Percentiles rank a stretch among this genome's conserved stretches.
These are phyloP conservation scores for Eucidaris tribuloides DNA, from an alignment of 35 echinoderm and acorn worm genomes.

Conservation along the genomic window DNA sequence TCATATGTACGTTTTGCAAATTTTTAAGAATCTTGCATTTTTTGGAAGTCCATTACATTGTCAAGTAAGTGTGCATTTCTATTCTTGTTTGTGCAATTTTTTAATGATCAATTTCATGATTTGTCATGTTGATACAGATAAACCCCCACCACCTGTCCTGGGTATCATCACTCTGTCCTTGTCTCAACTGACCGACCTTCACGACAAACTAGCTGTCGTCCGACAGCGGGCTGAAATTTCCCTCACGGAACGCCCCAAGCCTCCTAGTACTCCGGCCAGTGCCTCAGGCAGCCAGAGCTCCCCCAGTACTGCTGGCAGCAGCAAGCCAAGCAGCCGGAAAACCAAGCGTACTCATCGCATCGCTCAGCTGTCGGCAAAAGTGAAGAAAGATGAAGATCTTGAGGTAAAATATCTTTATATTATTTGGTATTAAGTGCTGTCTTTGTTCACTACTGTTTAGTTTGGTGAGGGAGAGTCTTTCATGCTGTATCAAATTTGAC, in stretches of 20 bases:
- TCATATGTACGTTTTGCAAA: too few relatives aligned
- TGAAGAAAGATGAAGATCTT: conserved; percentile 90
- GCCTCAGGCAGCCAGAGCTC: background rate
- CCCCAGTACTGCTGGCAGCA: conserved; percentile 8
- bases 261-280: conserved; percentile 35
- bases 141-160: background rate
- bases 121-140: conserved; percentile 5
- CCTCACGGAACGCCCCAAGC: conserved; percentile 58
- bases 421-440: too few relatives aligned
- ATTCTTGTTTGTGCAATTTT: too few relatives aligned
- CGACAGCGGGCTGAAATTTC: conserved; percentile 90
- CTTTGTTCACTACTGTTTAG: too few relatives aligned
- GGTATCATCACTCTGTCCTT: conserved; percentile 47
- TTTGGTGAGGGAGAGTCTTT: too few relatives aligned
- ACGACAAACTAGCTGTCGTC: conserved; percentile 63
- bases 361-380: conserved; percentile 87
- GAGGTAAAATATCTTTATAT: too few relatives aligned
- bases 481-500: too few relatives aligned
- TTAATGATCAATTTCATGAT: too few relatives aligned
- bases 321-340: conserved; percentile 61
- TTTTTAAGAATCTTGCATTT: too few relatives aligned
- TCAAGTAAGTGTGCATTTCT: too few relatives aligned
- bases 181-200: conserved; percentile 55
- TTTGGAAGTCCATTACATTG: too few relatives aligned
- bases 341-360: conserved; percentile 82